A percentile compares a stretch with the other conserved stretches of the same genome.
Conservation (phyloP, 2,113 vertebrate genomes). For the Patagioenas fasciata region DNA sequence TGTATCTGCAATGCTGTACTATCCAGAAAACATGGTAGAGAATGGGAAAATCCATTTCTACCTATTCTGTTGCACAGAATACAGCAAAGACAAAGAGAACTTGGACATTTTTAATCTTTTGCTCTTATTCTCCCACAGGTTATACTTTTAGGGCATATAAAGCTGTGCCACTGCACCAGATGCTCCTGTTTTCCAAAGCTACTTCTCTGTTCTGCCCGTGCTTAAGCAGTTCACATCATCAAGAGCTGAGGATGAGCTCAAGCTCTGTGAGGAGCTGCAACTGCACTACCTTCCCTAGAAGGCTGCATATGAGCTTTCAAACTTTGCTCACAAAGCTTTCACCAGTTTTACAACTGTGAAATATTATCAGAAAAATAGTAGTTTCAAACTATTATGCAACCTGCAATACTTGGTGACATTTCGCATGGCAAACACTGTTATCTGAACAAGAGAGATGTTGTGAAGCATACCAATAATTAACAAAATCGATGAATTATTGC, state of each 20-base stretch:
- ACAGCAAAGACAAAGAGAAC: not conserved
- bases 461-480: slow-evolving; percentile 22
- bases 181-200: not conserved
- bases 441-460: not conserved
- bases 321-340: not conserved
- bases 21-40: not conserved
- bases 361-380: not conserved
- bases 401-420: not conserved
- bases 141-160: not conserved
- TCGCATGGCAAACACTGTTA: not conserved
- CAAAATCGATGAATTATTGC: slow-evolving; percentile 29
- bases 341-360: not conserved
- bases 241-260: not conserved
- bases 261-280: not conserved
- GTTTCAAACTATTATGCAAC: not conserved
- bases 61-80: not conserved
- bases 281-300: not conserved
- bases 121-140: not conserved
- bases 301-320: not conserved
- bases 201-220: not conserved
- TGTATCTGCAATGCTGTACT: not conserved
- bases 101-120: not conserved
- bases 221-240: not conserved
- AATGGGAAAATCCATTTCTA: not conserved
- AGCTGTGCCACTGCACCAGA: not conserved